A percentile compares a stretch with the other conserved stretches of the same genome.
These are phyloP conservation scores for Corythoichthys haematopterus DNA, from an alignment of 2,113 vertebrate genomes.

Conservation along the genomic window DNA sequence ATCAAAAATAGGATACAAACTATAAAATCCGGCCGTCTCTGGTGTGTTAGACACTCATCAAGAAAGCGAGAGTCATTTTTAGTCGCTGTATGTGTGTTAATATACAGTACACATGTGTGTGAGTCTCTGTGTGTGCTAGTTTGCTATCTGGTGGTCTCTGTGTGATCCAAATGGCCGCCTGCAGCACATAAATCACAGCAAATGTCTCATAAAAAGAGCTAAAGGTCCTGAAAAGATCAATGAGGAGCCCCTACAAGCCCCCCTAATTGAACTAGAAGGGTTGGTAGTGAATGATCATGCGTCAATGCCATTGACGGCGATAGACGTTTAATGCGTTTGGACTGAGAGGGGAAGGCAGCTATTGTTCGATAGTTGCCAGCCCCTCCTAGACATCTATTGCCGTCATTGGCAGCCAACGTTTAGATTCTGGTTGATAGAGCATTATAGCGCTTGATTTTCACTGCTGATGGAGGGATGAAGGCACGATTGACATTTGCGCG, in stretches of 20 bases:
- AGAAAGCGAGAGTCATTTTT: not conserved
- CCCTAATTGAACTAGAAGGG: no score
- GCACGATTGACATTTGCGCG: not conserved
- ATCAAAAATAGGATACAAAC: not conserved
- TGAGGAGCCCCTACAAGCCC: slow-evolving; percentile 22
- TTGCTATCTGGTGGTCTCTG: slow-evolving; percentile 26
- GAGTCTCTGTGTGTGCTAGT: not conserved
- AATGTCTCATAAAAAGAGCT: slow-evolving; percentile 34
- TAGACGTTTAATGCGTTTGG: no score
- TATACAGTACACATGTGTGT: not conserved
- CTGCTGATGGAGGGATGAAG: no score
- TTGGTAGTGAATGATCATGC: no score
- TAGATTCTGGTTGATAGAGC: no score
- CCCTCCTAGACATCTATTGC: no score
- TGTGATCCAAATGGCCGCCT: slow-evolving; percentile 4
- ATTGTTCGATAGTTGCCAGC: no score
- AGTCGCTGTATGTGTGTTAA: not conserved
- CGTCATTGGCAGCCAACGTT: no score
- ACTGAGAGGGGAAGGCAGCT: no score
- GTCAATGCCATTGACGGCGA: no score
- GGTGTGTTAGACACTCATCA: not conserved
- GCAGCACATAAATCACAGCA: slow-evolving; percentile 48
- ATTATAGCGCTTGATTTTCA: no score
- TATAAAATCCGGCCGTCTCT: not conserved
- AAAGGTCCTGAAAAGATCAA: slow-evolving; percentile 47